Percentiles rank a stretch among this genome's conserved stretches.
phyloP scores from a whole-genome alignment of 2,888 invertebrate species.

The Lysandra coridon region DNA sequence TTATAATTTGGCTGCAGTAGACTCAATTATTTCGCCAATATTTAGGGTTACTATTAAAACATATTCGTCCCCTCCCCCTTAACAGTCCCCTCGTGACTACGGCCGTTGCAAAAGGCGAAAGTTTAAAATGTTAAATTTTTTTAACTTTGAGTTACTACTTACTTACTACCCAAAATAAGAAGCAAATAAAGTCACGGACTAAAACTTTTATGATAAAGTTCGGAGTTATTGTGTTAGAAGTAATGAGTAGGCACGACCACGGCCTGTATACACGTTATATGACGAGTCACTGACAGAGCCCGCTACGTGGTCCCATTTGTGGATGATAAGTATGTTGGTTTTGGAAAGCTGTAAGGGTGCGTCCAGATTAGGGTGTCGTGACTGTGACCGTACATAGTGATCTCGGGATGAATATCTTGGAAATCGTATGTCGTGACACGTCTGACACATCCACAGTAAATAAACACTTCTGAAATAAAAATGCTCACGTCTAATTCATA shows the following conservation, averaged over 20 bases:
- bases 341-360: slow-evolving; percentile 11
- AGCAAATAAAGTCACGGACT: slow-evolving; percentile 25
- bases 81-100: too few relatives aligned
- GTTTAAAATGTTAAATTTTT: too few relatives aligned
- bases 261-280: slow-evolving; percentile 57
- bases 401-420: too few relatives aligned
- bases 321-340: slow-evolving; percentile 45
- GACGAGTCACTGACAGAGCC: slow-evolving; percentile 59
- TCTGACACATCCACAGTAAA: too few relatives aligned
- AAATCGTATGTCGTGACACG: too few relatives aligned
- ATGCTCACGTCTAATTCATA: too few relatives aligned
- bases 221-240: slow-evolving; percentile 57
- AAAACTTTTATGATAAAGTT: slow-evolving; percentile 48
- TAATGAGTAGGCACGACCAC: slow-evolving; percentile 55
- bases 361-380: not conserved
- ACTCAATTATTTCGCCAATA: too few relatives aligned
- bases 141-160: too few relatives aligned
- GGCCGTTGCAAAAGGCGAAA: too few relatives aligned
- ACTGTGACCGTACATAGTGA: not conserved
- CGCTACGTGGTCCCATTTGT: slow-evolving; percentile 60
- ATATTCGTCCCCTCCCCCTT: too few relatives aligned
- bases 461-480: too few relatives aligned
- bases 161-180: not conserved
- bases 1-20: not conserved
- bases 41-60: too few relatives aligned